Evolutionary conservation across 2,888 invertebrate species (phyloP), one percentile per base, ranked within the genome.

Genomic region (Zygothrica quintamaculata): DNA sequence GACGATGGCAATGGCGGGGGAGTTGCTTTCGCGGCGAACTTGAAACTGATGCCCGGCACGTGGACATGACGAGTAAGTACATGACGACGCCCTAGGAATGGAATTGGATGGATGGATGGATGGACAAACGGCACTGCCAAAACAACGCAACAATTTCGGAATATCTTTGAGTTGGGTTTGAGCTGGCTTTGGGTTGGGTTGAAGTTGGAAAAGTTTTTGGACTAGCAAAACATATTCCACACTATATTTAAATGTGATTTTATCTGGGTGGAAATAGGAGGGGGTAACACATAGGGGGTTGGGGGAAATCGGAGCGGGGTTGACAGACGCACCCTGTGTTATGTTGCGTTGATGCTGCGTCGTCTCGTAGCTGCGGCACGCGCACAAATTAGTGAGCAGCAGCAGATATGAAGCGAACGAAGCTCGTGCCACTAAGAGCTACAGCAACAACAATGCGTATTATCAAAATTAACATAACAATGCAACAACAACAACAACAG

Each of bases 1-100:
- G 5, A 6, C 26, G 2, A 7, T 16, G 6, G 7, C 6, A 31
- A 1, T 1, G 12, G 4, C 8, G 26, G 8, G 42, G 12, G 34
- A 39, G 36, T 26, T 36, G 34, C 13, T 40, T 37, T 33, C 40
- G 34, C 39, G 58, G 46, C 46, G 50, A 79, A 65, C 87, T 80
- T 84, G 87, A 86, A 81, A 86, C 81, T 84, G 87, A 81, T 86
- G 80, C 87, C 74, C 74, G 84, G 80, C 87, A 81, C 80, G 87
- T 81, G 80, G 84, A 74, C 84, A 51, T 50, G 77, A 62, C 46
- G 69, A 59, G 47, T 42, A 12, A 25, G 43, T 43, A 65, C 64
- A 65, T 16, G 78, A 62, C 13, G 52, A 52, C 56, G 74, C 64
- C 74, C 61, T 62, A 57, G 44, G 51, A 50, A 36, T 12, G 26